Percentiles rank a stretch among this genome's conserved stretches.
Evolutionary conservation across 2,797 vertebrate genomes (phyloP).

Genomic region (Otolemur crassicaudatus): DNA sequence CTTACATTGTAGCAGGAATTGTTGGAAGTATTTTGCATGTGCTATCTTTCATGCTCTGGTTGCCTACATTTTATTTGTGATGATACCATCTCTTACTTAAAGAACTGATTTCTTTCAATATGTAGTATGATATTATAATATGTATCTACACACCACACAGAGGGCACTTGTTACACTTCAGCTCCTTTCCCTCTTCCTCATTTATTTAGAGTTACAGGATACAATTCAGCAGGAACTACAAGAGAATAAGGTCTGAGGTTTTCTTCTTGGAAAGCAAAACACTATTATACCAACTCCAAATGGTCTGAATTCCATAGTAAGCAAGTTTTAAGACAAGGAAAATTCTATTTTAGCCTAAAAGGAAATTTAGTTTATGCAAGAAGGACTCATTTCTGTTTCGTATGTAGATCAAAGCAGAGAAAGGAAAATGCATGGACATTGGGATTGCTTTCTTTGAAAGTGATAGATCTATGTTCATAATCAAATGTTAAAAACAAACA

Average conservation of each 20-base stretch:
- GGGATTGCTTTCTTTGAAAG: neutral
- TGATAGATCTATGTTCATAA: neutral
- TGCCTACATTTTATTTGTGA: neutral
- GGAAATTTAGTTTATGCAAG: neutral
- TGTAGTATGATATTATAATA: neutral
- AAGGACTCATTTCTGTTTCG: neutral
- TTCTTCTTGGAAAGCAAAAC: neutral
- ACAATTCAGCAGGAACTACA: conserved; percentile 9
- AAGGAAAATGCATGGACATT: neutral
- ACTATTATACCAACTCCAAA: neutral
- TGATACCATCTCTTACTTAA: neutral
- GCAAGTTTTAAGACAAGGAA: neutral
- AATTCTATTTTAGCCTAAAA: conserved; percentile 26
- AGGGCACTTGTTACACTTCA: neutral
- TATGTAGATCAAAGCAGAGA: neutral
- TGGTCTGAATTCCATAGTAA: neutral
- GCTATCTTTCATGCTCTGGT: neutral
- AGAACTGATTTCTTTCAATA: neutral
- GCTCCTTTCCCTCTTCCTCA: neutral
- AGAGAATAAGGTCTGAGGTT: neutral
- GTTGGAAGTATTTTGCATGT: neutral
- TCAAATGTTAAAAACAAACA: neutral
- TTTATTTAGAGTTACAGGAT: neutral
- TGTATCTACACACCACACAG: neutral
- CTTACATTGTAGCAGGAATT: neutral